These are phyloP conservation scores for Trichosurus vulpecula DNA, from an alignment of 2,797 vertebrate species.

Conservation along the genomic window DNA sequence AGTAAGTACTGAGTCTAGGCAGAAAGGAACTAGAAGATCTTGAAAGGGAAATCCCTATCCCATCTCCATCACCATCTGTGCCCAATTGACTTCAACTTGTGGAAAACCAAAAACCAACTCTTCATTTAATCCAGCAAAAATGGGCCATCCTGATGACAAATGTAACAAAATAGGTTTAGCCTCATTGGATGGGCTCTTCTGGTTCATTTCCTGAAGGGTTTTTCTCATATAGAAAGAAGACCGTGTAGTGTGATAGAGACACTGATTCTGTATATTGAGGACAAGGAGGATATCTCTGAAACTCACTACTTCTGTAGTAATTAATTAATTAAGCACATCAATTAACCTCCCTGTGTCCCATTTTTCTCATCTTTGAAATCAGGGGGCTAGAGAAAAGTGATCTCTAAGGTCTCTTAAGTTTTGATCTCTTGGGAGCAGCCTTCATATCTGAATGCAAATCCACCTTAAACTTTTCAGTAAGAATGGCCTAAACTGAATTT, in stretches of 20 bases:
- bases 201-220: not conserved
- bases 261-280: not conserved
- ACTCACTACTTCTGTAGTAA: not conserved
- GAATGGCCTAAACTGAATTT: not conserved
- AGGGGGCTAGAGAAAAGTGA: not conserved
- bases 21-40: too few relatives aligned
- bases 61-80: too few relatives aligned
- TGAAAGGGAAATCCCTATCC: too few relatives aligned
- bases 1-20: too few relatives aligned
- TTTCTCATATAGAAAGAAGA: not conserved
- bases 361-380: not conserved
- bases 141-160: not conserved
- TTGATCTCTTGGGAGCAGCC: not conserved
- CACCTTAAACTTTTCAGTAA: not conserved
- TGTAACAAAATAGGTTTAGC: not conserved
- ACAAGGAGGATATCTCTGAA: not conserved
- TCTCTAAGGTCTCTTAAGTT: not conserved
- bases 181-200: not conserved
- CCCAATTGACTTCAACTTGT: not conserved
- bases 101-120: not conserved
- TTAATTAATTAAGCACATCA: not conserved
- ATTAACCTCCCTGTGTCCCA: too few relatives aligned
- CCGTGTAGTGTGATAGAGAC: not conserved
- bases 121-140: not conserved
- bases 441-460: not conserved